Base-by-base conservation (phyloP, 2,113 vertebrate genomes). In the Haemorhous mexicanus region DNA sequence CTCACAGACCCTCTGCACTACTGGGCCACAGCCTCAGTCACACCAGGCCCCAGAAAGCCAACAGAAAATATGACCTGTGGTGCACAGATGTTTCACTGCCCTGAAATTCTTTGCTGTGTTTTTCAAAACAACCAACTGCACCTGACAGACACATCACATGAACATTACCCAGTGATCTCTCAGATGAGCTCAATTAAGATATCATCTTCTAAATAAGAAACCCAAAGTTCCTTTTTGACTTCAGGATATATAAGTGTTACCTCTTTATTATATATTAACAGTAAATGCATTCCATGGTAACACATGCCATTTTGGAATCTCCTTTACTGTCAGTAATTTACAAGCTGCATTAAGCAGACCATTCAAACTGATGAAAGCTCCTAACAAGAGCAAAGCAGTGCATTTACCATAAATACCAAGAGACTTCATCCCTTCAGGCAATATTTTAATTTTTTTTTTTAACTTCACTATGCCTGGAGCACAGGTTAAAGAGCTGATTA, bases 81-180 rank as follows among this genome's bases (percentile, higher is more conserved):
- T 59, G 55, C 96, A 70, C 39, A 93, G 93, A 82, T 73, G n/a
- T 64, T 94, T 68, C 77, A 84, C 64, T 46, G 62, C 90, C 72
- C 86, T 69, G 78, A 83, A 95, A 82, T 64, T 68, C 89, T 91
- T 77, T 35, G 53, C 68, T 72, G 13, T 86, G 70, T 74, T 91
- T 87, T 88, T 89, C 88, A 84, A 75, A 97, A 94, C 46, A 81
- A 92, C 39, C 19, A 87, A 33, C 76, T 67, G 52, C 79, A 61
- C 66, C 82, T 93, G 72, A 83, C 16, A 67, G 73, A 59, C 68
- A 68, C 32, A 46, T 35, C 56, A 37, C 24, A 7, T 22, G 67
- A 59, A 50, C 19, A 75, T 90, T 20, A 90, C 30, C 27, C 39
- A 16, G 39, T 47, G 39, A 61, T 41, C 55, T 84, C 47, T 55